phyloP scores from a whole-genome alignment of 2,113 vertebrate genomes.

The Dasypus novemcinctus region DNA sequence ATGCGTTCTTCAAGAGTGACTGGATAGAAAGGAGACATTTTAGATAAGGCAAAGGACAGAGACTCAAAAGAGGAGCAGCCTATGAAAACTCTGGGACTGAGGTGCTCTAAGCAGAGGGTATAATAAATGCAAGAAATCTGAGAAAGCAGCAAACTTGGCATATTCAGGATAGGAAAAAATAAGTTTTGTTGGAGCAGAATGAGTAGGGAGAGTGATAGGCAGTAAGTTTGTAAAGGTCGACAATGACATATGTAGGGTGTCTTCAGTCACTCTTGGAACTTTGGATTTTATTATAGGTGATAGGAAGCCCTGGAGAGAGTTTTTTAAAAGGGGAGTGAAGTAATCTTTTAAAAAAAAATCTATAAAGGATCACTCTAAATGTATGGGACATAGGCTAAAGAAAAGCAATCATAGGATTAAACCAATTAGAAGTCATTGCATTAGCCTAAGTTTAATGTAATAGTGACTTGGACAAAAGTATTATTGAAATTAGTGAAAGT shows the following conservation, averaged over 20 bases:
- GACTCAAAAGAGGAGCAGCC: neutral
- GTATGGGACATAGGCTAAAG: neutral
- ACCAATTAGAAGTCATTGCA: neutral
- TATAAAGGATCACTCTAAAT: neutral
- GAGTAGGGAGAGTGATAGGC: neutral
- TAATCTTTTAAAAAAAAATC: neutral
- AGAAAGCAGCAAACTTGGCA: neutral
- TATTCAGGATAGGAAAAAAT: neutral
- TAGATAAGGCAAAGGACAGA: neutral
- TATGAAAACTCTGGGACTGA: neutral
- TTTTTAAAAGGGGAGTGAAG: neutral
- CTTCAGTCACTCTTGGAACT: neutral
- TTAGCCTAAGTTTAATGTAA: neutral
- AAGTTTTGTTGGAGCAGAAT: neutral
- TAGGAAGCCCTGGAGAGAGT: neutral
- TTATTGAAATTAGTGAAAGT: too few relatives aligned
- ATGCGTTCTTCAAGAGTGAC: neutral
- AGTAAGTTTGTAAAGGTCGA: neutral
- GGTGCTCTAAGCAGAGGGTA: neutral
- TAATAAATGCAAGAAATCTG: neutral
- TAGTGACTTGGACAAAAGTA: neutral
- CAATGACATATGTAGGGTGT: neutral
- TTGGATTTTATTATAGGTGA: neutral
- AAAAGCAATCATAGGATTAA: neutral
- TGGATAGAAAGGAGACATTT: neutral